phyloP scores from a whole-genome alignment of 2,888 invertebrate species.

The Globia sparganii region DNA sequence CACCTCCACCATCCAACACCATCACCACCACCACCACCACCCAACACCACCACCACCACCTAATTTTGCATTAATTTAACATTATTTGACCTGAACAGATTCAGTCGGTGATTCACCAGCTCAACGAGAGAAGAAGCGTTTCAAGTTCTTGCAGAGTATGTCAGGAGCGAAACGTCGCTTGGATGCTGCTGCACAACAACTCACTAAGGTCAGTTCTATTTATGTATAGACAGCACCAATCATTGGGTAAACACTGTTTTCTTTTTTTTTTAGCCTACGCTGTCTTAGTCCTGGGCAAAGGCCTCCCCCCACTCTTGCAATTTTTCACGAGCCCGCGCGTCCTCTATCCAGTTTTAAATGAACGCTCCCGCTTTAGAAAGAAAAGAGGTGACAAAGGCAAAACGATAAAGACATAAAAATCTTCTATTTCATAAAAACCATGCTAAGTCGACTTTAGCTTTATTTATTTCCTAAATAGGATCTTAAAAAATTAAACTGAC shows the following conservation, averaged over 20 bases:
- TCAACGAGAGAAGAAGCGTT: slow-evolving; percentile 62
- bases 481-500: no score
- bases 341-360: neutral
- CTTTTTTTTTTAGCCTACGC: no score
- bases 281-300: neutral
- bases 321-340: neutral
- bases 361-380: no score
- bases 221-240: neutral
- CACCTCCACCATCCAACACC: no score
- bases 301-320: neutral
- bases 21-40: no score
- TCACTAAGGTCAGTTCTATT: slow-evolving; percentile 63
- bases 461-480: no score
- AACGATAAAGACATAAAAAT: no score
- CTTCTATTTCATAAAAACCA: no score
- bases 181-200: slow-evolving; percentile 64
- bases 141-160: slow-evolving; percentile 68
- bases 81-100: slow-evolving; percentile 12
- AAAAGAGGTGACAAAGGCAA: no score
- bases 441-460: no score
- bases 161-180: slow-evolving; percentile 64
- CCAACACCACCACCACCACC: no score
- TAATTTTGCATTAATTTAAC: neutral
- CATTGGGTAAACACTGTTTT: neutral
- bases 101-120: neutral